phyloP scores from a whole-genome alignment of 2,113 vertebrate genomes.

The Herpetotheres cachinnans region DNA sequence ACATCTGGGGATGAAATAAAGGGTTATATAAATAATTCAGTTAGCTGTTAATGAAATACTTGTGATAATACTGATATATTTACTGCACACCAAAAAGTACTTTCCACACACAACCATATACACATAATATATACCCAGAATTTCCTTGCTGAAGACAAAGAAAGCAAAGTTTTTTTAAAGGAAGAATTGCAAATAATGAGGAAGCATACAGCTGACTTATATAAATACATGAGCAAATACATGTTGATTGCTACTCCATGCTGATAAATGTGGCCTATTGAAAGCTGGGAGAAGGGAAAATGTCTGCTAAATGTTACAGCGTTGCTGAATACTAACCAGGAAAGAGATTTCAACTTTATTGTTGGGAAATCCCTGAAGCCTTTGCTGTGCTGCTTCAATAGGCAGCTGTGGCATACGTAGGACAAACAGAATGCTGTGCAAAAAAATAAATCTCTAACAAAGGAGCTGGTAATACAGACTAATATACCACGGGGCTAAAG shows the following conservation, averaged over 20 bases:
- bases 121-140: background rate
- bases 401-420: slow-evolving; percentile 5
- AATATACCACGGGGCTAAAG: background rate
- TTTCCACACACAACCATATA: background rate
- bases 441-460: background rate
- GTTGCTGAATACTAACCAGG: slow-evolving; percentile 51
- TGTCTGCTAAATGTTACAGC: slow-evolving; percentile 16
- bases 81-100: background rate
- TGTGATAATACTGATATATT: background rate
- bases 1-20: background rate
- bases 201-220: slow-evolving; percentile 37
- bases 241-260: slow-evolving; percentile 53
- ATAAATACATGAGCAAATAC: slow-evolving; percentile 50
- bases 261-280: slow-evolving; percentile 49
- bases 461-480: background rate
- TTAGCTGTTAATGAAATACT: background rate
- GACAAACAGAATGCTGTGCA: slow-evolving; percentile 12
- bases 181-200: slow-evolving; percentile 15
- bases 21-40: background rate
- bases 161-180: background rate
- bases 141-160: background rate
- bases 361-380: slow-evolving; percentile 55
- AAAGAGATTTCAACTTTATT: slow-evolving; percentile 52
- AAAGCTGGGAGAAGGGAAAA: slow-evolving; percentile 46
- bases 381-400: slow-evolving; percentile 17